Conservation (phyloP, 2,888 invertebrate species). For the Xanthorhoe designata region DNA sequence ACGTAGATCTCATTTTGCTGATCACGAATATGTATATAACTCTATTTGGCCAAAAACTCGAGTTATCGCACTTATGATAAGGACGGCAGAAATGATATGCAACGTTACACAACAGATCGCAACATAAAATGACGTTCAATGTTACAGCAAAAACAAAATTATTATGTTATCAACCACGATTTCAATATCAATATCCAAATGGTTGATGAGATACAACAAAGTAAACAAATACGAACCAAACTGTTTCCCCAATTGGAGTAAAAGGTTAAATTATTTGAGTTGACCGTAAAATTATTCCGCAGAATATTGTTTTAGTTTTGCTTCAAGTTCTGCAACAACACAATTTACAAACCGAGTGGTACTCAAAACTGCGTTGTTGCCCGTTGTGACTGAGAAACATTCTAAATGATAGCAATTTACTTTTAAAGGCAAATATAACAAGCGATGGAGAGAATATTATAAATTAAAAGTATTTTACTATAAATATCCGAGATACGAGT, state of each 20-base stretch:
- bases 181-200: neutral
- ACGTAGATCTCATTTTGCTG: no score
- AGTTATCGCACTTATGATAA: no score
- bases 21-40: no score
- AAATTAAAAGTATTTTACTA: neutral
- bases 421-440: neutral
- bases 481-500: neutral
- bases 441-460: neutral
- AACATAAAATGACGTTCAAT: no score
- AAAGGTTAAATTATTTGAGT: conserved; percentile 6
- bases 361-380: neutral
- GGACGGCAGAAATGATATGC: no score
- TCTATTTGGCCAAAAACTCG: no score
- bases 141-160: no score
- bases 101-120: no score
- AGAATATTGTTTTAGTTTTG: conserved; percentile 12
- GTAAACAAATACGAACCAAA: conserved; percentile 1
- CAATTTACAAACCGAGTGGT: conserved; percentile 2
- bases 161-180: no score
- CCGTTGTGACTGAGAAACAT: conserved; percentile 3
- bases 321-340: conserved; percentile 1
- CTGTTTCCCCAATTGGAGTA: neutral
- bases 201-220: neutral
- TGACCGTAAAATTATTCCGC: conserved; percentile 5
- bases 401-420: conserved; percentile 8